phyloP scores from a whole-genome alignment of 2,113 vertebrate genomes.

The Trochalopteron elliotii region DNA sequence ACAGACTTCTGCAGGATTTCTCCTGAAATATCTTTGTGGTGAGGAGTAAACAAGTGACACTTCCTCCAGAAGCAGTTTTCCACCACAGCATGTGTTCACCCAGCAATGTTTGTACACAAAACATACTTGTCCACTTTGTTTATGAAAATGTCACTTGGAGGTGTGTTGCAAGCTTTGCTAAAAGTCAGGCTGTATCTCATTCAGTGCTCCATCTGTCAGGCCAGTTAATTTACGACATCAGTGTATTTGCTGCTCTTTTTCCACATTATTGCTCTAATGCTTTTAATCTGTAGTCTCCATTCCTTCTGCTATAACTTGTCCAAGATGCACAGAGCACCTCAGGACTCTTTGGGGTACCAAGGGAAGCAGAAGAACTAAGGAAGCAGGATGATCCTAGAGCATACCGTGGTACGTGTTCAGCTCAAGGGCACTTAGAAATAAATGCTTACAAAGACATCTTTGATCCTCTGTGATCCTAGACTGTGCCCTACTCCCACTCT shows the following conservation, averaged over 20 bases:
- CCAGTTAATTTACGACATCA: neutral
- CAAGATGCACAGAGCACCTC: neutral
- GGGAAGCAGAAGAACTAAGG: neutral
- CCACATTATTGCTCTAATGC: neutral
- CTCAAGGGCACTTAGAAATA: neutral
- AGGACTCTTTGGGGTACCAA: neutral
- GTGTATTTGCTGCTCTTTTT: neutral
- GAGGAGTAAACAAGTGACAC: neutral
- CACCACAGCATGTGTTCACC: neutral
- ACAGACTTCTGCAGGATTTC: neutral
- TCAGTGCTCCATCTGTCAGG: neutral
- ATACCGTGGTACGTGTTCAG: rapidly evolving
- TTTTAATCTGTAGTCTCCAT: neutral
- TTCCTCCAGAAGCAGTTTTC: neutral
- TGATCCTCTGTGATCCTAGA: neutral
- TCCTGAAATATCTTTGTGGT: neutral
- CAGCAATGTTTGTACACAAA: neutral
- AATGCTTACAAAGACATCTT: neutral
- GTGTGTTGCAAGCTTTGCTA: neutral
- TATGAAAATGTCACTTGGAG: neutral
- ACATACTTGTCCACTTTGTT: neutral
- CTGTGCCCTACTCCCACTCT: neutral
- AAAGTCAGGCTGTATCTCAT: neutral
- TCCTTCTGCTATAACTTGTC: neutral
- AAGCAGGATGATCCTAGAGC: neutral